Base-by-base conservation (phyloP, 2,888 invertebrate species). In the Oscheius onirici region DNA sequence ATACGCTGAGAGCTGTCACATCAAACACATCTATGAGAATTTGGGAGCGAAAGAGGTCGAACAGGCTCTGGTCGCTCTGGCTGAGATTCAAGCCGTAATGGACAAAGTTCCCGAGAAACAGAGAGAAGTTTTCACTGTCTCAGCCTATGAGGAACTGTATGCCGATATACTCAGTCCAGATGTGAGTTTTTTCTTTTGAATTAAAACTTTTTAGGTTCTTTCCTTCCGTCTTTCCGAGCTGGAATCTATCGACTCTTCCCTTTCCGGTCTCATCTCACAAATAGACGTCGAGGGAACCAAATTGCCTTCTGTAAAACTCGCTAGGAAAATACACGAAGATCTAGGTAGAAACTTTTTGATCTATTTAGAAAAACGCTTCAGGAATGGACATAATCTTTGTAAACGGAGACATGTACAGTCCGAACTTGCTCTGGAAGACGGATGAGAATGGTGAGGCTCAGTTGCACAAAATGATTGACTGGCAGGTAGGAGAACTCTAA, bases 21-120 rank as follows among this genome's bases (percentile, higher is more conserved):
- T 70, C 20, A 63, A 61, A 40, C 70, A 70, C 54, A 63, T 72
- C 20, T 69, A 69, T 52, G 72, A 72, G n/a, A 66, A 72, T 34
- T 49, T 72, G 26, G 54, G 51, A 2, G 41, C 34, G 26, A 55
- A 69, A 11, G 55, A 72, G 41, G 52, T 69, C 28, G 66, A 69
- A 43, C 41, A 72, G 52, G 69, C 61, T 17, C 44, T 71, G n/a
- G 15, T 43, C 20, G 13, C 65, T 5, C 3, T 72, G 44, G 58
- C 72, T 6, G 67, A 72, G 26, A 41, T 72, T 11, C 72, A 72
- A 52, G 46, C 43, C 1, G 41, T 41, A 1, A 72, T 72, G 72
- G 26, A 46, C 15, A 44, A 34, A n/a, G 54, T 66, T 6, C 11
- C 43, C 5, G 52, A 57, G 3, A 58, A 44, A 40, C 15, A 66